Conservation (phyloP, 2,797 vertebrate genomes). For the Eulemur albifrons region DNA sequence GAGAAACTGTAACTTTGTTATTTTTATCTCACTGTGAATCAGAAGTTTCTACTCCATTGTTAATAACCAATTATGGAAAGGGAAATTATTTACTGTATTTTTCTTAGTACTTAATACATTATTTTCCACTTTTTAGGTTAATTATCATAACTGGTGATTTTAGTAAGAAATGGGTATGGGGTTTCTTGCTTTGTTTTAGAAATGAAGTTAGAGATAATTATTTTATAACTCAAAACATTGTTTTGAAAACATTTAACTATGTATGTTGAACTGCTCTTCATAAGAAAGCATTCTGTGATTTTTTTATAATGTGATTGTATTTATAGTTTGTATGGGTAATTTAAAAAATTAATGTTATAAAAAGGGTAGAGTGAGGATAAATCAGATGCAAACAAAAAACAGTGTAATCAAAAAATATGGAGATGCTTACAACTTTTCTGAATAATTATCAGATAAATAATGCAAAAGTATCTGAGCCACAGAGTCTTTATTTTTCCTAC, state of each 20-base stretch:
- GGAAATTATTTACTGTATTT: not conserved
- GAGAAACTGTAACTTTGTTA: not conserved
- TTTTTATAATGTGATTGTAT: not conserved
- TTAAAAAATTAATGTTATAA: not conserved
- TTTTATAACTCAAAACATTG: not conserved
- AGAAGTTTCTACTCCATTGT: not conserved
- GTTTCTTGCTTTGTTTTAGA: not conserved
- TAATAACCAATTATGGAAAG: not conserved
- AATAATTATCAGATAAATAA: not conserved
- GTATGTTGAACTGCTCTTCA: not conserved
- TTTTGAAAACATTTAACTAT: not conserved
- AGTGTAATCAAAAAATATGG: not conserved
- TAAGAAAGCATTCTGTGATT: not conserved
- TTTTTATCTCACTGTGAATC: not conserved
- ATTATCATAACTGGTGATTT: not conserved
- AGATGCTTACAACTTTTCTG: not conserved
- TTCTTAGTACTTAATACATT: not conserved
- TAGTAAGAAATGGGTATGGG: not conserved
- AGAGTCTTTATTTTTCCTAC: slow-evolving; percentile 9
- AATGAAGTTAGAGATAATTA: not conserved
- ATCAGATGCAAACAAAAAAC: not conserved
- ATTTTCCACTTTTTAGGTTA: not conserved
- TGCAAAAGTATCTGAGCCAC: not conserved
- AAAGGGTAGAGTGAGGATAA: not conserved
- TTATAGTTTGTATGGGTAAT: not conserved